Conservation (phyloP, 2,797 vertebrate species). For the Cynopterus sphinx region DNA sequence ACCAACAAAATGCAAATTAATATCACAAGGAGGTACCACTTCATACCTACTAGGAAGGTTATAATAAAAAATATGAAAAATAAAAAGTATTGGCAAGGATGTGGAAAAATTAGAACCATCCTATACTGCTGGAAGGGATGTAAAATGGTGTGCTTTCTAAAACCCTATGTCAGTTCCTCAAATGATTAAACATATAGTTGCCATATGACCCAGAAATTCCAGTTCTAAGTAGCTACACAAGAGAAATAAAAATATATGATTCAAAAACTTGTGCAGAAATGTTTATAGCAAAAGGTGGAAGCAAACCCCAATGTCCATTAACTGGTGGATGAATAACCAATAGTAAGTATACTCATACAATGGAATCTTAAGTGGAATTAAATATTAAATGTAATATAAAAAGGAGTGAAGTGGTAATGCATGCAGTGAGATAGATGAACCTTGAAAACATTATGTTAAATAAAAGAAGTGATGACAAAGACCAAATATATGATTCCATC, state of each 20-base stretch:
- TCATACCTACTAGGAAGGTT: not conserved
- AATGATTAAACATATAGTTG: not conserved
- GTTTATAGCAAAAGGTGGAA: not conserved
- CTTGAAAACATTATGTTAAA: slow-evolving; percentile 11
- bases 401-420: not conserved
- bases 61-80: not conserved
- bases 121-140: not conserved
- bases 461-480: not conserved
- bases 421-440: not conserved
- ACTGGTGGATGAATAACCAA: not conserved
- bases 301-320: not conserved
- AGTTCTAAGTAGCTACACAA: not conserved
- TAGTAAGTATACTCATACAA: not conserved
- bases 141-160: not conserved
- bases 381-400: not conserved
- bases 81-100: not conserved
- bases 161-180: not conserved
- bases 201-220: not conserved
- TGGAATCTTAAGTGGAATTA: not conserved
- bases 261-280: not conserved
- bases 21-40: not conserved
- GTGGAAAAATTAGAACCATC: not conserved
- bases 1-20: not conserved
- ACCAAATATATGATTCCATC: not conserved
- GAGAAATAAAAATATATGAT: not conserved